These are phyloP conservation scores for Trissoscelio sp. DNA, from an alignment of 2,888 invertebrate genomes.

Conservation along the genomic window DNA sequence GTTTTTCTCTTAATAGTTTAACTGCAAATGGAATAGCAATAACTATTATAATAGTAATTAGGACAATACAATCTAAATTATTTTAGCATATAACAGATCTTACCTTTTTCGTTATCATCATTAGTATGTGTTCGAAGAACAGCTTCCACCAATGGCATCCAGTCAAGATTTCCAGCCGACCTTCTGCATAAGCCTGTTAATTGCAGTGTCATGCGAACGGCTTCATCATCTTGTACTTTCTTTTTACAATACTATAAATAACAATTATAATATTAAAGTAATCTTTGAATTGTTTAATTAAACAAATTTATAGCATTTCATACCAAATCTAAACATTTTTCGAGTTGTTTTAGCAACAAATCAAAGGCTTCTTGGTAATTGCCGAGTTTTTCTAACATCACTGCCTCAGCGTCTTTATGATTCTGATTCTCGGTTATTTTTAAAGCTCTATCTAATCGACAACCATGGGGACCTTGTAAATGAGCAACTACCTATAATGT, in stretches of 20 bases:
- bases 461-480: slow-evolving; percentile 82
- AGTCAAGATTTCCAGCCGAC: slow-evolving; percentile 80
- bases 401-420: slow-evolving; percentile 88
- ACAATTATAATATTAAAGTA: no score
- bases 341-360: slow-evolving; percentile 85
- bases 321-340: slow-evolving; percentile 78
- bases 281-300: no score
- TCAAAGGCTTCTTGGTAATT: slow-evolving; percentile 89
- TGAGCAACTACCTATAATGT: slow-evolving; percentile 76
- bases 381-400: slow-evolving; percentile 90
- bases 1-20: slow-evolving; percentile 77
- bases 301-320: no score
- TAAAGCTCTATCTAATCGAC: slow-evolving; percentile 87
- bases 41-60: background rate
- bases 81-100: no score
- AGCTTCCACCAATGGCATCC: slow-evolving; percentile 82
- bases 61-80: background rate
- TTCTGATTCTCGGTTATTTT: slow-evolving; percentile 87
- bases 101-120: slow-evolving; percentile 75
- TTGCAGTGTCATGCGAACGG: slow-evolving; percentile 75
- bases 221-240: slow-evolving; percentile 74
- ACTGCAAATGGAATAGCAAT: slow-evolving; percentile 69
- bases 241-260: slow-evolving; percentile 61
- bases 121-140: slow-evolving; percentile 77
- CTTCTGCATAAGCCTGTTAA: slow-evolving; percentile 80